These are phyloP conservation scores for Thunnus albacares DNA, from an alignment of 2,797 vertebrate genomes.

Conservation along the genomic window DNA sequence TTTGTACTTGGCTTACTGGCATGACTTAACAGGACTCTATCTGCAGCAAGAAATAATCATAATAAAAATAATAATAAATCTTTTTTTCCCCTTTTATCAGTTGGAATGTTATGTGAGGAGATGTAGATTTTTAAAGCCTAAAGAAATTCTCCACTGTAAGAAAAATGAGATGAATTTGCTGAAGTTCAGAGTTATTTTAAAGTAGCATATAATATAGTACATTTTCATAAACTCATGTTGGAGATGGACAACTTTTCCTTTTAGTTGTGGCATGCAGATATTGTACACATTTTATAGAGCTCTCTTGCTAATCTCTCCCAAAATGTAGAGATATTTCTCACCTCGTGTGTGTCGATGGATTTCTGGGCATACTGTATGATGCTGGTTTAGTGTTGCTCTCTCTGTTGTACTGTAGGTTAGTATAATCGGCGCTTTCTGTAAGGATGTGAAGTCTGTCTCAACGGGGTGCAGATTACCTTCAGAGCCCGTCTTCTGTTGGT, in stretches of 20 bases:
- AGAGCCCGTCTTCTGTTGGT: conserved; percentile 25
- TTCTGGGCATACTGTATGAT: not conserved
- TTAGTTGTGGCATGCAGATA: not conserved
- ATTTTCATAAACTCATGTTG: not conserved
- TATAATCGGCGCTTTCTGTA: conserved; percentile 23
- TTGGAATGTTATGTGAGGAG: not conserved
- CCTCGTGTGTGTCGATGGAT: no score
- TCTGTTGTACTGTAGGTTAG: not conserved
- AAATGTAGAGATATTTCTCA: not conserved
- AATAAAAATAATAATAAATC: not conserved
- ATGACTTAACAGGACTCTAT: no score
- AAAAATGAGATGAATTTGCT: not conserved
- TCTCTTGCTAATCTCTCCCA: not conserved
- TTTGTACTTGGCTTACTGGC: not conserved
- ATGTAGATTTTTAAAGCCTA: not conserved
- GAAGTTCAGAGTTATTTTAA: not conserved
- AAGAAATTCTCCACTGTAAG: not conserved
- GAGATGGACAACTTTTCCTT: not conserved
- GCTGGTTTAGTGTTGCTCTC: not conserved
- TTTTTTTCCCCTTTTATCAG: not conserved
- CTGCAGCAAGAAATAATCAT: no score
- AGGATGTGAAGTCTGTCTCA: conserved; percentile 27
- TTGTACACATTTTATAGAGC: not conserved
- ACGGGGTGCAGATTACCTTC: conserved; percentile 32
- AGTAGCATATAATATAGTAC: not conserved